These are phyloP conservation scores for Phallusia fumigata DNA, from an alignment of 23 tunicate genomes.

Conservation along the genomic window DNA sequence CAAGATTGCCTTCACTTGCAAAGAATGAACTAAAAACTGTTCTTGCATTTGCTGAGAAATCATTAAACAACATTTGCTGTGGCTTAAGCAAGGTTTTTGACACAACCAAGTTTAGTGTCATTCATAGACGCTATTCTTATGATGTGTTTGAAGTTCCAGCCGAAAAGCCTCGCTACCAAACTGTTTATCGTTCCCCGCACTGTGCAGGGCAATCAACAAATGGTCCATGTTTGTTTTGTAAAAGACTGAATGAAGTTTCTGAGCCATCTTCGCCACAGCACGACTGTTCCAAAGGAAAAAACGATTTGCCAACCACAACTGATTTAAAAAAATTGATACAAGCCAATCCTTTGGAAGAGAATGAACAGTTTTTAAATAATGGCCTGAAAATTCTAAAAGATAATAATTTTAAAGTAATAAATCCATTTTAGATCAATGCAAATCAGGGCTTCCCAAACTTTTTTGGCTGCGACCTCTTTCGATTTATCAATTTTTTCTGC, in stretches of 20 bases:
- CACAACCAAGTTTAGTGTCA: neutral
- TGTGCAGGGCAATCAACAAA: neutral
- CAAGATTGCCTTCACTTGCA: neutral
- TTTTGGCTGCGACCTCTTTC: too few relatives aligned
- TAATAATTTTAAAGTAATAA: neutral
- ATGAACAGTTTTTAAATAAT: neutral
- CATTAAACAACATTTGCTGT: neutral
- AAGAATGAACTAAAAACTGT: neutral
- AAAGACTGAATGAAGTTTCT: neutral
- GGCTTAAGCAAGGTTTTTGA: neutral
- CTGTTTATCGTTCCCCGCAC: conserved; percentile 5
- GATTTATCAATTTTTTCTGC: too few relatives aligned
- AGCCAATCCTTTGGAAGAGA: neutral
- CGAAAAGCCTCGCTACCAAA: neutral
- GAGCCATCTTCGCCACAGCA: neutral
- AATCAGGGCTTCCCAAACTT: too few relatives aligned
- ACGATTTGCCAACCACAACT: neutral
- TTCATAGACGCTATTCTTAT: conserved; percentile 6
- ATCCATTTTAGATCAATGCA: too few relatives aligned
- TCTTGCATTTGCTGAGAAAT: conserved; percentile 8
- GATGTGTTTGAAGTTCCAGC: neutral
- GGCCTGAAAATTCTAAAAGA: neutral
- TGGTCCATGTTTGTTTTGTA: neutral
- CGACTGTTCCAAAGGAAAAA: neutral
- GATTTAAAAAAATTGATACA: neutral